Conservation (phyloP, 1,140 invertebrate species). For the Penaeus indicus region DNA sequence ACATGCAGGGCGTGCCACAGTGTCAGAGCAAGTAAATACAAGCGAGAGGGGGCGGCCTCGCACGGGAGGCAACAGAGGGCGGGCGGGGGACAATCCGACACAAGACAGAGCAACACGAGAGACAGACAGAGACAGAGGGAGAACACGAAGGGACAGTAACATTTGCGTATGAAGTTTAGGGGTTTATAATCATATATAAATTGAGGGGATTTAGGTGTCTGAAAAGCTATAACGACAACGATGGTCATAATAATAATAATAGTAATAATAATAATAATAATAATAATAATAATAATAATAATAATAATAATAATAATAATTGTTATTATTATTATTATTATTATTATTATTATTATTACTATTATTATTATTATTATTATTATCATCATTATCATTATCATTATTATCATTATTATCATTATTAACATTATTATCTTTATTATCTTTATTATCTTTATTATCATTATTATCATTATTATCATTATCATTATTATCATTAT, state of each 20-base stretch:
- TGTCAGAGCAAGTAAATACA: not conserved
- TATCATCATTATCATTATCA: too few species aligned
- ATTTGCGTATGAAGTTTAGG: not conserved
- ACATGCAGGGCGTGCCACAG: constrained; percentile 1
- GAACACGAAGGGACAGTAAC: not conserved
- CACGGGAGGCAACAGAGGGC: not conserved
- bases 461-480: too few species aligned
- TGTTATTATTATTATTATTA: too few species aligned
- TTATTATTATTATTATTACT: too few species aligned
- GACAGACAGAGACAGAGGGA: constrained; percentile 6
- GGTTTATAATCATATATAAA: too few species aligned
- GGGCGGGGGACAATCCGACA: not conserved
- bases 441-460: too few species aligned
- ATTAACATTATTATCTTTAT: too few species aligned
- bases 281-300: not conserved
- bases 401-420: too few species aligned
- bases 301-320: not conserved
- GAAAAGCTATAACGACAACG: too few species aligned
- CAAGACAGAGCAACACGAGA: not conserved
- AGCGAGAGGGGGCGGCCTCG: not conserved
- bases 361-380: too few species aligned
- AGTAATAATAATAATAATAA: not conserved
- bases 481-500: too few species aligned
- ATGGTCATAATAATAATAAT: not conserved
- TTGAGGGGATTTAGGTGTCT: too few species aligned